Base-by-base conservation (phyloP, 2,113 vertebrate genomes). In the Scolopax mira region DNA sequence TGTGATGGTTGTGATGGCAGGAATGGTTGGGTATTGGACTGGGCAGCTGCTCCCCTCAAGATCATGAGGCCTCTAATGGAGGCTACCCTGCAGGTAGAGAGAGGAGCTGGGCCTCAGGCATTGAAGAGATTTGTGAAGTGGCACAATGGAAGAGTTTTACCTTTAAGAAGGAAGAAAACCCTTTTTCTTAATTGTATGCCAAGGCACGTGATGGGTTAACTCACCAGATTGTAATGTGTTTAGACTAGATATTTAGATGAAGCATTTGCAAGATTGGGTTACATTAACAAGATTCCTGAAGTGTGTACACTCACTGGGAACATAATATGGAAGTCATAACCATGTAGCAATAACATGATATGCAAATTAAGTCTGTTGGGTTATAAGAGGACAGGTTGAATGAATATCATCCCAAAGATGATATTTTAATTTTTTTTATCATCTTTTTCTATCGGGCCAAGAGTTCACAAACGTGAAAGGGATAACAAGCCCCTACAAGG, bases 241-340 rank as follows among this genome's bases (percentile, higher is more conserved):
- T 80, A 78, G 19, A 55, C 19, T 42, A 60, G 18, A 54, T 66
- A 81, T 74, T 66, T 79, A 74, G 33, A 62, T 44, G 58, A 62
- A 30, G n/a, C 25, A 37, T 64, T 52, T 83, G 28, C 42, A 92
- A 89, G 33, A 81, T 1, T 33, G 18, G 39, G 35, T 67, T 86
- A 73, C 5, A 1, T 25, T 74, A 81, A 88, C 23, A 90, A 87
- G 60, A 51, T 62, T 78, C 30, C 55, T 55, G 37, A 62, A 93
- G 86, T 35, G 6, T 70, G 37, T 58, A 73, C 4, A 13, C 30
- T 87, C 30, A 35, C 14, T 74, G 42, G 25, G 48, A 89, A 70
- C 12, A n/a, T 58, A 87, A 74, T 51, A 78, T 62, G 65, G n/a
- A 87, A 67, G 25, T 81, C 87, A 80, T 46, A 87, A 90, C 51